Conservation (phyloP, 2,888 invertebrate species). For the Mesorhabditis belari region DNA sequence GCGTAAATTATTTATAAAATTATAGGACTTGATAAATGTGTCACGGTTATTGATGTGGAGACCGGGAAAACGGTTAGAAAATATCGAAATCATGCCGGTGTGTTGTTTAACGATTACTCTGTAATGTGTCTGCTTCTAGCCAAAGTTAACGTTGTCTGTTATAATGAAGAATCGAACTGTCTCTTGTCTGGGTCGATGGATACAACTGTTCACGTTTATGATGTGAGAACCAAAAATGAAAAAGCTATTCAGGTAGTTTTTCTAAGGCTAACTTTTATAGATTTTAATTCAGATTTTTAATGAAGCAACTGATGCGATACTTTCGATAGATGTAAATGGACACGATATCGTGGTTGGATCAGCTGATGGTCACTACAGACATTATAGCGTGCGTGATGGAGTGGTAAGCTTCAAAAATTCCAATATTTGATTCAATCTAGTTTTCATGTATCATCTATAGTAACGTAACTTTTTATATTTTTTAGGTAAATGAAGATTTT, state of each 20-base stretch:
- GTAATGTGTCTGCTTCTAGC: constrained; percentile 56
- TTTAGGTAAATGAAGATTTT: constrained; percentile 66
- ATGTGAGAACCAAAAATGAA: constrained; percentile 64
- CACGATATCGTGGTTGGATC: constrained; percentile 84
- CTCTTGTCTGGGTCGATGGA: constrained; percentile 88
- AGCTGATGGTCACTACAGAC: constrained; percentile 76
- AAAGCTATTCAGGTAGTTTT: constrained; percentile 68
- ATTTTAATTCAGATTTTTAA: constrained; percentile 61
- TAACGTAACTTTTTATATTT: too few species aligned
- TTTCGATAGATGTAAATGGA: constrained; percentile 67
- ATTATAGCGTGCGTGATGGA: constrained; percentile 85
- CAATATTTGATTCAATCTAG: background rate
- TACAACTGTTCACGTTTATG: constrained; percentile 86
- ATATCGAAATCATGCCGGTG: constrained; percentile 74
- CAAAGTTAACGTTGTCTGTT: constrained; percentile 75
- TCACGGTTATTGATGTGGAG: constrained; percentile 90
- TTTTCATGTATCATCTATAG: background rate
- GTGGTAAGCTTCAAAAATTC: constrained; percentile 59
- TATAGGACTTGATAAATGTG: constrained; percentile 87
- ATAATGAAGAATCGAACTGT: constrained; percentile 88
- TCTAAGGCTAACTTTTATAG: too few species aligned
- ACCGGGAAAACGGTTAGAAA: constrained; percentile 78
- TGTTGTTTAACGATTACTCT: too few species aligned
- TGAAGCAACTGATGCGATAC: constrained; percentile 83
- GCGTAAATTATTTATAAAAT: too few species aligned